Percentiles rank a stretch among this genome's conserved stretches.
Conservation (phyloP, 2,888 invertebrate species). For the Hirtodrosophila alboralis region DNA sequence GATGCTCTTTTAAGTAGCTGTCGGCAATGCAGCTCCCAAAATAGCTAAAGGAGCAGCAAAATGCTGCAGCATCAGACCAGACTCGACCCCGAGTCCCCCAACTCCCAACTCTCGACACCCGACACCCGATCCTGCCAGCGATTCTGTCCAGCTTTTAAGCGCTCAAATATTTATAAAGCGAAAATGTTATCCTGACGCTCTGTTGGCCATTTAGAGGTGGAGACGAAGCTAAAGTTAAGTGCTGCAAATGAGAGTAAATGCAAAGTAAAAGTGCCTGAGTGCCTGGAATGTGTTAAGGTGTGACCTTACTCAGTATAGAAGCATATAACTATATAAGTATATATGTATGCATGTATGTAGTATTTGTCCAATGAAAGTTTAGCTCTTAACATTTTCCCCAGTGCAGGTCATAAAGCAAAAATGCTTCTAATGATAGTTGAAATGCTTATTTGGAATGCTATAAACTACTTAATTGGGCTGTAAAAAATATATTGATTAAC, state of each 20-base stretch:
- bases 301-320: too few species aligned
- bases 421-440: too few species aligned
- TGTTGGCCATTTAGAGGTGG: conserved; percentile 26
- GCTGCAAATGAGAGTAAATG: conserved; percentile 60
- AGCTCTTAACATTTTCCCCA: too few species aligned
- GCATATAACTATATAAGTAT: too few species aligned
- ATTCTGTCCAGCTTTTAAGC: conserved; percentile 61
- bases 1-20: conserved; percentile 41
- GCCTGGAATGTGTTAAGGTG: conserved; percentile 18
- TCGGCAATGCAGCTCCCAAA: conserved; percentile 18
- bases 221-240: conserved; percentile 46
- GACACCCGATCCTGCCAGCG: conserved; percentile 14
- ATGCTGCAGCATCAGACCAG: conserved; percentile 23
- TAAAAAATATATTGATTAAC: too few species aligned
- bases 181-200: conserved; percentile 64
- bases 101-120: too few species aligned
- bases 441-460: too few species aligned
- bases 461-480: too few species aligned
- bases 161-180: conserved; percentile 71
- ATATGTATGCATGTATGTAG: too few species aligned
- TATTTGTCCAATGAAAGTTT: too few species aligned
- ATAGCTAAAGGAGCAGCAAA: conserved; percentile 25
- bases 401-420: too few species aligned
- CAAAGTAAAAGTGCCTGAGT: conserved; percentile 43
- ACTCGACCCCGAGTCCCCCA: too few species aligned